A percentile compares a stretch with the other conserved stretches of the same genome.
These are phyloP conservation scores for Tragelaphus oryx DNA, from an alignment of 2,797 vertebrate species.

Conservation along the genomic window DNA sequence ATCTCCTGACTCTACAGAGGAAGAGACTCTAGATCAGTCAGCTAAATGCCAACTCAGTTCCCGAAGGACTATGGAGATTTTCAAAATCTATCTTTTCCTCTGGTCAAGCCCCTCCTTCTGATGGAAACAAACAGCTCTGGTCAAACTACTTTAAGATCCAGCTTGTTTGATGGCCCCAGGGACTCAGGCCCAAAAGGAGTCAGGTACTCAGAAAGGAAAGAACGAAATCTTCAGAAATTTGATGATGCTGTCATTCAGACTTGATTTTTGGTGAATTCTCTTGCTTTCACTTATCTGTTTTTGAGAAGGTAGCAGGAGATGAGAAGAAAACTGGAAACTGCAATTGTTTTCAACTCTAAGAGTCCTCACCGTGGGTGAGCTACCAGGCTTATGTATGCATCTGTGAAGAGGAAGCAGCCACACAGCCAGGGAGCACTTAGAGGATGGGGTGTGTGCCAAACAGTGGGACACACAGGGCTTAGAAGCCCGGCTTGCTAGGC, in stretches of 20 bases:
- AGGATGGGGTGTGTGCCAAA: background rate
- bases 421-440: accelerated
- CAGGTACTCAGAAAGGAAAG: background rate
- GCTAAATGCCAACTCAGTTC: background rate
- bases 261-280: background rate
- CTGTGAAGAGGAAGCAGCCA: background rate
- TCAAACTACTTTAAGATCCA: background rate
- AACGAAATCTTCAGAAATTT: background rate
- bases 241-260: background rate
- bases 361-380: background rate
- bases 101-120: background rate
- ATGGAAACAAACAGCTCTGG: background rate
- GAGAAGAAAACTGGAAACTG: background rate
- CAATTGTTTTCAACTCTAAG: background rate
- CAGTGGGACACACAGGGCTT: background rate
- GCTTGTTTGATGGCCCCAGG: background rate
- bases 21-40: background rate
- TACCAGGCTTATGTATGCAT: background rate
- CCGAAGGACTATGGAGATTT: background rate
- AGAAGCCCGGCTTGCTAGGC: background rate
- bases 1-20: background rate
- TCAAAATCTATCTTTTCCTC: background rate
- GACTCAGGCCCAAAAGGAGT: background rate
- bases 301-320: background rate
- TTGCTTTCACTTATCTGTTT: background rate